Evolutionary conservation across 2,888 invertebrate species (phyloP), one percentile per base, ranked within the genome.

Genomic region (Vesta saturnalis): DNA sequence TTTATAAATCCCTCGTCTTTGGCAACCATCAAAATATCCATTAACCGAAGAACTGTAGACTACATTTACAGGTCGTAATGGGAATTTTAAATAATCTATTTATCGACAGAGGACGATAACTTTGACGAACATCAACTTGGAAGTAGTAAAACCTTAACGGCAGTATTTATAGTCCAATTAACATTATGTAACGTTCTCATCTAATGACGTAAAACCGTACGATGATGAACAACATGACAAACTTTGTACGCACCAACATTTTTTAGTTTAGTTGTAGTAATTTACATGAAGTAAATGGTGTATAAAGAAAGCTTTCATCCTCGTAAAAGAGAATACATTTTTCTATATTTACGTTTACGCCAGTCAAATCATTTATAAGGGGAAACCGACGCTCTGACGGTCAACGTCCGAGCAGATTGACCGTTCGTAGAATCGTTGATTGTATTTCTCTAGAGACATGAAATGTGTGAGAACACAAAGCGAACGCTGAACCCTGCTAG

Each of bases 401-500:
- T 60, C 62, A 73, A 70, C 72, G 73, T 71, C 73, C 72, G 71
- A 74, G 76, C 78, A 77, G 77, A 78, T 78, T 78, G 78, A 78
- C 78, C 78, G 77, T 70, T 72, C 70, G 71, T 68, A 69, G 74
- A 79, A 73, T 76, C 77, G 81, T 74, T 82, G 82, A 82, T 82
- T 82, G 80, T 80, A 82, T 82, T 82, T 82, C 82, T 80, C 82
- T 60, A 64, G 79, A 77, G 80, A 78, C 73, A 59, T 68, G 65
- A 69, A 70, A 66, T 72, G 66, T 72, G 67, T 72, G 69, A 62
- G 69, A 68, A 69, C 74, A 76, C 74, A 77, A 76, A 76, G 77
- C 75, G 73, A 74, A 70, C 72, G 67, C 69, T 47, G 70, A 72
- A 73, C 71, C 73, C 73, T 65, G 70, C 70, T 68, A 74, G 72